phyloP scores from a whole-genome alignment of 2,797 vertebrate genomes.

The Rhinella marina region DNA sequence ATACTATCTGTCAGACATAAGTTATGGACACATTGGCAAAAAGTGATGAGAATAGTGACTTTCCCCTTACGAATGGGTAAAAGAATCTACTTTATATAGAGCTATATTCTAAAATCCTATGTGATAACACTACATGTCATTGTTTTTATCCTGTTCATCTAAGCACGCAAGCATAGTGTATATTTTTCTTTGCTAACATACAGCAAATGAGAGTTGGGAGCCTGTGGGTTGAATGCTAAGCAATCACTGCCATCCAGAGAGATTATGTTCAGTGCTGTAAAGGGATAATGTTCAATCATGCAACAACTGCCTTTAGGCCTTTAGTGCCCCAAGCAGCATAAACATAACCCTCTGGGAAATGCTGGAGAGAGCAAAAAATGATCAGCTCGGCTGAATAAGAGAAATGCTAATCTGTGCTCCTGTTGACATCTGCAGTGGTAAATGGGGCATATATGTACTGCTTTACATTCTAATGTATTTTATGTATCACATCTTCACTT shows the following conservation, averaged over 20 bases:
- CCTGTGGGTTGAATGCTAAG: constrained; percentile 56
- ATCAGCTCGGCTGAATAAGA: constrained; percentile 45
- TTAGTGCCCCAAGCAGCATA: constrained; percentile 57
- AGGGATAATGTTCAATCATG: constrained; percentile 64
- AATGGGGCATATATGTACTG: constrained; percentile 18
- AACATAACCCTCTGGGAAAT: constrained; percentile 68
- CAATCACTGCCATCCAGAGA: constrained; percentile 56
- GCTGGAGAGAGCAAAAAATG: constrained; percentile 7
- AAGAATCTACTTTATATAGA: background rate
- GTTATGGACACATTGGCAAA: background rate
- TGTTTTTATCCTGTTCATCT: background rate
- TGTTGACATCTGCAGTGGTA: constrained; percentile 19
- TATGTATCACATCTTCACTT: background rate
- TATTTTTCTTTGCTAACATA: constrained; percentile 1
- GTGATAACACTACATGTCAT: background rate
- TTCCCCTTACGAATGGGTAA: background rate
- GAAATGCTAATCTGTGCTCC: constrained; percentile 36
- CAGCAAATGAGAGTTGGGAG: constrained; percentile 49
- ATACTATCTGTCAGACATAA: background rate
- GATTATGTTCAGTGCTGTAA: constrained; percentile 47
- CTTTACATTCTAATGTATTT: constrained; percentile 24
- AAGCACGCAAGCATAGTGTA: background rate
- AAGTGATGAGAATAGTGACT: background rate
- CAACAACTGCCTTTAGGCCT: constrained; percentile 64
- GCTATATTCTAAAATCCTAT: background rate